phyloP scores from a whole-genome alignment of 2,888 invertebrate genomes.

The Cyrtodaria siliqua region DNA sequence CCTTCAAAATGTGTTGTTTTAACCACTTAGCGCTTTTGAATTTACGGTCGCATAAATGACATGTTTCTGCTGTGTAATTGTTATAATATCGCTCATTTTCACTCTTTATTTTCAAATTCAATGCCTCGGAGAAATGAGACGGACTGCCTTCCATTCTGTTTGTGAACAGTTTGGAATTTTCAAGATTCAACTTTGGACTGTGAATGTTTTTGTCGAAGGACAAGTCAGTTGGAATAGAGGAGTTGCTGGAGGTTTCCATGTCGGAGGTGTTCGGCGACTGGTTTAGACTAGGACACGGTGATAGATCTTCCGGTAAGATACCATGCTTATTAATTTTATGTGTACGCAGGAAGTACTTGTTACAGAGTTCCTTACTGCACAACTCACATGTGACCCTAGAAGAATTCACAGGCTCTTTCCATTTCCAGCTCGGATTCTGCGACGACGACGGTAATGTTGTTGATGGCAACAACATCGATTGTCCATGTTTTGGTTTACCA shows the following conservation, averaged over 20 bases:
- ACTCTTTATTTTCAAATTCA: conserved; percentile 65
- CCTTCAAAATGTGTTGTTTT: conserved; percentile 78
- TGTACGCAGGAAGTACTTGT: conserved; percentile 85
- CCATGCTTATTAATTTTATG: conserved; percentile 86
- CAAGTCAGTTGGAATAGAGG: conserved; percentile 76
- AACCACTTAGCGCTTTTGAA: conserved; percentile 79
- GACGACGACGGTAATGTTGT: conserved; percentile 10
- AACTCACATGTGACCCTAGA: conserved; percentile 84
- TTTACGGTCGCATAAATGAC: conserved; percentile 76
- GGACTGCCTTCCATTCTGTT: conserved; percentile 51
- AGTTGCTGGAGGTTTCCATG: conserved; percentile 78
- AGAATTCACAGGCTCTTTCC: conserved; percentile 84
- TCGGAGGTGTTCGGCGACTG: conserved; percentile 77
- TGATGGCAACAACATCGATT: no score
- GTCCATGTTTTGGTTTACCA: conserved; percentile 58
- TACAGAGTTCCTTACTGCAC: conserved; percentile 86
- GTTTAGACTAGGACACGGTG: conserved; percentile 70
- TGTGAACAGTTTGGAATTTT: conserved; percentile 63
- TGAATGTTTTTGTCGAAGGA: conserved; percentile 62
- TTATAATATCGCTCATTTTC: conserved; percentile 67
- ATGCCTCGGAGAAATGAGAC: conserved; percentile 52
- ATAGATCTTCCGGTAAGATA: conserved; percentile 80
- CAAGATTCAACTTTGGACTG: conserved; percentile 70
- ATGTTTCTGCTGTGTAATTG: conserved; percentile 72
- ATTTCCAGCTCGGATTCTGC: conserved; percentile 77